Base-by-base conservation (phyloP, 2,797 vertebrate species). In the Tapera naevia region DNA sequence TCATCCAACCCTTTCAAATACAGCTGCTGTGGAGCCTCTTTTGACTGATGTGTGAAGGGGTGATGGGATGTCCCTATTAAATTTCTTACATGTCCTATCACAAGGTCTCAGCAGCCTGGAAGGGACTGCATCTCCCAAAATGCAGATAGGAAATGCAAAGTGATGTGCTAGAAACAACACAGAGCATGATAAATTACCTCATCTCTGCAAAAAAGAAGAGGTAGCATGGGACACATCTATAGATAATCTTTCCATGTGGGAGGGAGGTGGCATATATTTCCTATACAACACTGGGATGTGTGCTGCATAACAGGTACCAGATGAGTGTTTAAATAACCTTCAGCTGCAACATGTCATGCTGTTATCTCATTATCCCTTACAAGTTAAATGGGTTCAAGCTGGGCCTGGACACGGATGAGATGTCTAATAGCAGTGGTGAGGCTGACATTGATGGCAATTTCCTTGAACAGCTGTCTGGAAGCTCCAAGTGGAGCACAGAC, bases 331-430 rank as follows among this genome's bases (percentile, higher is more conserved):
- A 96, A 96, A 94, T 92, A 96, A 96, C 91, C 94, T 93, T 94
- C 95, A 95, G 89, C 89, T 97, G 94, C 92, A 96, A 80, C 85
- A 93, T 95, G 92, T 96, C 92, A 95, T 96, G 88, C 91, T 96
- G 94, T 96, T 97, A 96, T 96, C 96, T 95, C 95, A 95, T 96
- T 95, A 96, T 89, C 87, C 56, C 3, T 88, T 94, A 95, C 93
- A 93, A 95, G 85, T 89, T 92, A 96, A 96, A 97, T 97, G 85
- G 80, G 66, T 93, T 96, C 95, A 97, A 96, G 95, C 95, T 95
- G 94, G 86, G 92, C 86, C 73, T 18, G 33, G 93, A 95, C 91
- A 94, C 61, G 84, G 92, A 80, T 85, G 90, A 89, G 94, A 93
- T 88, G 86, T 91, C 91, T 95, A 91, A 90, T 86, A 93, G 86